Conservation (phyloP, 2,888 invertebrate species). For the Eristalis pertinax region DNA sequence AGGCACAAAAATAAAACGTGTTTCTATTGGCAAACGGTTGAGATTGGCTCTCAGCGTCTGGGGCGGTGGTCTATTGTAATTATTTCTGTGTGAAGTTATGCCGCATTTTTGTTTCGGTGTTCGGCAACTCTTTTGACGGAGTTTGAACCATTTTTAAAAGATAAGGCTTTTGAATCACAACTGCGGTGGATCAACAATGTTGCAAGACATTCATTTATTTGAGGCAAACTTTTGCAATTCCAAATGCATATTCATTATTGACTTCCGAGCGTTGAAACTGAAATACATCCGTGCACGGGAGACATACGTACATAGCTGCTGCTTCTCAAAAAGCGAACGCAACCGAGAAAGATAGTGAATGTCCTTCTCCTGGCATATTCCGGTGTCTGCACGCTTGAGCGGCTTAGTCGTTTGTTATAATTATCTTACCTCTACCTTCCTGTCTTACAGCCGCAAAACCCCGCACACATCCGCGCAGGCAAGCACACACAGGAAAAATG, state of each 20-base stretch:
- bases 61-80: neutral
- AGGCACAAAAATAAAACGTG: neutral
- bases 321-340: neutral
- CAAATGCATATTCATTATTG: neutral
- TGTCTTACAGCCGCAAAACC: neutral
- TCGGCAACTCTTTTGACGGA: neutral
- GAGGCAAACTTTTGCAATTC: neutral
- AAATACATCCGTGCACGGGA: neutral
- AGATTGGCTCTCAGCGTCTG: neutral
- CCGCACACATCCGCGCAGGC: constrained; percentile 19
- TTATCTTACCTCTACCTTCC: constrained; percentile 61
- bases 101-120: neutral
- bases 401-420: constrained; percentile 68
- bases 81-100: neutral
- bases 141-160: neutral
- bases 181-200: neutral
- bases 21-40: neutral
- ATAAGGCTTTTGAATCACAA: neutral
- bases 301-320: neutral
- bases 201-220: neutral
- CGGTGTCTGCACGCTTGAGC: constrained; percentile 60
- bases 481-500: constrained; percentile 49
- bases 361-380: constrained; percentile 55
- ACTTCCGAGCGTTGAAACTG: neutral
- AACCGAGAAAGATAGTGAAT: neutral